A percentile compares a stretch with the other conserved stretches of the same genome.
phyloP scores from a whole-genome alignment of 2,113 vertebrate species.

The Jaculus jaculus region DNA sequence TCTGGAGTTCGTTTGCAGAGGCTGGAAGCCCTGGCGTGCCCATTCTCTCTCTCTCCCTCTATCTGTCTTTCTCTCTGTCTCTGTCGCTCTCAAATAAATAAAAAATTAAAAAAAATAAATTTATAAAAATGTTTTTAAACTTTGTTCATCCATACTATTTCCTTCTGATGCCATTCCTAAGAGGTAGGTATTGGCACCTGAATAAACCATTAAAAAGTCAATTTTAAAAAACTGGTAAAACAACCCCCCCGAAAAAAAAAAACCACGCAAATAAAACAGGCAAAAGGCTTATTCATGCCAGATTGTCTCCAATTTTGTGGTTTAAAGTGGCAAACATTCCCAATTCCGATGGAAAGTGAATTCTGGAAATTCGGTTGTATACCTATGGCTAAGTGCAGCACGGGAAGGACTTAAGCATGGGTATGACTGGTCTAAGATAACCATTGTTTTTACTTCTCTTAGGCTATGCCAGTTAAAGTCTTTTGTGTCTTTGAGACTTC shows the following conservation, averaged over 20 bases:
- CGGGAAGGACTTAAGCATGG: slow-evolving; percentile 6
- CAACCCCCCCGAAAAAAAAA: not conserved
- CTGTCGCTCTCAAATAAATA: too few species aligned
- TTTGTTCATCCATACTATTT: slow-evolving; percentile 6
- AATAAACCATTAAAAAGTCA: slow-evolving; percentile 12
- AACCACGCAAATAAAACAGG: not conserved
- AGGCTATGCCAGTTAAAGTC: slow-evolving; percentile 87
- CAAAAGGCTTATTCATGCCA: not conserved
- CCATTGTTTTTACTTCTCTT: slow-evolving; percentile 62
- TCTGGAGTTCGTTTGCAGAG: too few species aligned
- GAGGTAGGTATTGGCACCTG: not conserved
- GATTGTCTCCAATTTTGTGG: not conserved
- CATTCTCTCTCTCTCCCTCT: too few species aligned
- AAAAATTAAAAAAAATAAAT: too few species aligned
- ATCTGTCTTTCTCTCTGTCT: too few species aligned
- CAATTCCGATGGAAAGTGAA: slow-evolving; percentile 10
- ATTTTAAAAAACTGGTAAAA: not conserved
- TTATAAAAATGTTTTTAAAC: not conserved
- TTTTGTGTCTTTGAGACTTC: slow-evolving; percentile 88
- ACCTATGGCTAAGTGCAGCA: not conserved
- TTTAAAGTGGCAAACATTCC: slow-evolving; percentile 28
- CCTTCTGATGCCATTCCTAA: not conserved
- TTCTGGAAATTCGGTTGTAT: slow-evolving; percentile 12
- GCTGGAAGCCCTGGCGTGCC: too few species aligned
- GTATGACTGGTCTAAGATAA: slow-evolving; percentile 25